phyloP scores from a whole-genome alignment of 2,888 invertebrate genomes.

The Leptinotarsa tumamoca region DNA sequence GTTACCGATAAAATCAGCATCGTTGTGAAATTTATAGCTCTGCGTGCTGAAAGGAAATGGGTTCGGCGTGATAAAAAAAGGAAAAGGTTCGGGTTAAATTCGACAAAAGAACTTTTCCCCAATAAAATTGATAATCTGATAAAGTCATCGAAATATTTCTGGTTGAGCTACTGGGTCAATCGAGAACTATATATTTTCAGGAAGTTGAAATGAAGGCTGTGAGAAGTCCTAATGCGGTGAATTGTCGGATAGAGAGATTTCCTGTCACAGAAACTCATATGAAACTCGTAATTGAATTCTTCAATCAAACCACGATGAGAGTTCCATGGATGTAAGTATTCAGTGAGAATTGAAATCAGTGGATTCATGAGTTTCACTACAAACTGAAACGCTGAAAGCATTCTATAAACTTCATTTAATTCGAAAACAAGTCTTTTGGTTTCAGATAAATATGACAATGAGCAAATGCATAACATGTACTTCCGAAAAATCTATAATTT shows the following conservation, averaged over 20 bases:
- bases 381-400: too few relatives aligned
- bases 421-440: too few relatives aligned
- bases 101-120: slow-evolving; percentile 10
- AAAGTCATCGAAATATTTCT: slow-evolving; percentile 4
- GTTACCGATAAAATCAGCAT: slow-evolving; percentile 1
- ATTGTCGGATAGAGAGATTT: background rate
- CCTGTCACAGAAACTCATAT: too few relatives aligned
- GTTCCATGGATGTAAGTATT: too few relatives aligned
- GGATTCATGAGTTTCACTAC: too few relatives aligned
- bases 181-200: background rate
- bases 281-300: too few relatives aligned
- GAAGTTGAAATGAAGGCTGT: background rate
- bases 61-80: slow-evolving; percentile 9
- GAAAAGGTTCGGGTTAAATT: slow-evolving; percentile 12
- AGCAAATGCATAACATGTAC: too few relatives aligned
- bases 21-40: slow-evolving; percentile 10
- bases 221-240: background rate
- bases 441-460: too few relatives aligned
- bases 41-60: slow-evolving; percentile 9
- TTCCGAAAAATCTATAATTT: too few relatives aligned
- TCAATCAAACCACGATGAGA: too few relatives aligned
- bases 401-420: too few relatives aligned
- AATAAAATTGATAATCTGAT: slow-evolving; percentile 17
- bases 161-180: background rate
- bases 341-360: too few relatives aligned